These are phyloP conservation scores for Xenopus petersii DNA, from an alignment of 2,797 vertebrate species.

Conservation along the genomic window DNA sequence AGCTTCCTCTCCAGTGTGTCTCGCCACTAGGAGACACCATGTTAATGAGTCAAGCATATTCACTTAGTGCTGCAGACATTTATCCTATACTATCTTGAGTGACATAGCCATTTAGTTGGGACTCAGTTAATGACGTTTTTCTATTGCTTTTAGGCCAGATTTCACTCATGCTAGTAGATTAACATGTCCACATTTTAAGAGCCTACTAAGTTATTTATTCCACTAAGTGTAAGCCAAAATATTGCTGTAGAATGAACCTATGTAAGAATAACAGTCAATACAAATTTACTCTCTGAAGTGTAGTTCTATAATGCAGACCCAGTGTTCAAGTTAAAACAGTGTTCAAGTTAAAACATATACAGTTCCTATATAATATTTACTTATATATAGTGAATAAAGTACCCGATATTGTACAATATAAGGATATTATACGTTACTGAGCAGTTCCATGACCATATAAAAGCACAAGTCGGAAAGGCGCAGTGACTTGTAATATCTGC, in stretches of 20 bases:
- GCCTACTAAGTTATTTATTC: slow-evolving; percentile 20
- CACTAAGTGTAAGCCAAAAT: slow-evolving; percentile 11
- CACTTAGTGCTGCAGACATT: slow-evolving; percentile 32
- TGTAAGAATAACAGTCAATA: background rate
- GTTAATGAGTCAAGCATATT: slow-evolving; percentile 34
- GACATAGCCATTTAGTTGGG: slow-evolving; percentile 23
- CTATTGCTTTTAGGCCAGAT: background rate
- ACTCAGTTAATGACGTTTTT: slow-evolving; percentile 15
- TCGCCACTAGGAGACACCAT: slow-evolving; percentile 42
- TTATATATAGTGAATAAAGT: too few relatives aligned
- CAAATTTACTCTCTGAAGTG: too few relatives aligned
- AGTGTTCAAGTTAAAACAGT: too few relatives aligned
- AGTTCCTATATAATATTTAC: too few relatives aligned
- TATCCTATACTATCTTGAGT: slow-evolving; percentile 19
- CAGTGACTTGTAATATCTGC: too few relatives aligned
- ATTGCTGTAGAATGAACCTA: slow-evolving; percentile 6
- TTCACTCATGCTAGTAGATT: slow-evolving; percentile 22
- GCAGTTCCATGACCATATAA: too few relatives aligned
- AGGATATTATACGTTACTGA: too few relatives aligned
- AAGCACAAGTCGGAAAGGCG: too few relatives aligned
- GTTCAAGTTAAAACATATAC: too few relatives aligned
- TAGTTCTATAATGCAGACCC: too few relatives aligned
- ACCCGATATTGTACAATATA: too few relatives aligned
- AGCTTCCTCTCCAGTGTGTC: slow-evolving; percentile 31
- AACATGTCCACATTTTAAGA: slow-evolving; percentile 19